Evolutionary conservation across 1,140 invertebrate species (phyloP).

Genomic region (Cyclargus thomasi): DNA sequence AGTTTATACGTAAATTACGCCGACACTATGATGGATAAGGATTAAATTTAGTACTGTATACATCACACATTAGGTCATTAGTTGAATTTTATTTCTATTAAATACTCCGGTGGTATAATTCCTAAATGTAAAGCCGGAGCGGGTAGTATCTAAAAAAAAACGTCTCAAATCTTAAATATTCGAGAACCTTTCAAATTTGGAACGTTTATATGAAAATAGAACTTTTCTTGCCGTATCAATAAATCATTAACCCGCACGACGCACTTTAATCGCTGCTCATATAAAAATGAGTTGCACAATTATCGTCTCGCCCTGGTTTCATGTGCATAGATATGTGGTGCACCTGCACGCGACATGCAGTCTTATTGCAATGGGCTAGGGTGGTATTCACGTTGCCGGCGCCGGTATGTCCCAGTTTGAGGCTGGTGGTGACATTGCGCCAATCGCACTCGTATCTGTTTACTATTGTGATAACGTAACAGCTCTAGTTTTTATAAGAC

Average conservation of each 20-base stretch:
- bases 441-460: conserved; percentile 41
- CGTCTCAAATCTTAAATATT: no score
- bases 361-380: conserved; percentile 16
- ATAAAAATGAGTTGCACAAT: conserved; percentile 47
- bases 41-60: no score
- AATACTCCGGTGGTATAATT: no score
- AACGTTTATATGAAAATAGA: neutral
- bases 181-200: no score
- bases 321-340: conserved; percentile 42
- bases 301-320: conserved; percentile 44
- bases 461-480: conserved; percentile 40
- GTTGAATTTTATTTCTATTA: no score
- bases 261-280: neutral
- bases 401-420: conserved; percentile 45
- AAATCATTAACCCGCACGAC: neutral
- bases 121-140: no score
- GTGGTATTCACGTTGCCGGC: neutral
- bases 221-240: no score
- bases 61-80: no score
- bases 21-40: no score
- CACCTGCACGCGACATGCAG: conserved; percentile 20
- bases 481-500: neutral
- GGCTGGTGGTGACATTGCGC: conserved; percentile 48
- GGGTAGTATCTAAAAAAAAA: no score
- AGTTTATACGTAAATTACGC: no score